Base-by-base conservation (phyloP, 92 coral and sea anemone species). In the Bergia sp. region DNA sequence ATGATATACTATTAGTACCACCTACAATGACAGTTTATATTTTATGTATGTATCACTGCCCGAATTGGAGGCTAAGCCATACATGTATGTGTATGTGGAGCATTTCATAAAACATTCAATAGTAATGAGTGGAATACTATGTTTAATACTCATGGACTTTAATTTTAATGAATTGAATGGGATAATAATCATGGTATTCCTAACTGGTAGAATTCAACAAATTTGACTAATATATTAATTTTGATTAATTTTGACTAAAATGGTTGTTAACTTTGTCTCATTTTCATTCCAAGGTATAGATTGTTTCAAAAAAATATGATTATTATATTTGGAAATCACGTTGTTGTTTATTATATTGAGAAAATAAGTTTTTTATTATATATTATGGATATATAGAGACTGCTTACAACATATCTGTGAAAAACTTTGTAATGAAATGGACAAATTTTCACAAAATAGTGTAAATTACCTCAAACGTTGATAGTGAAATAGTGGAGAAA, bases 1-100 rank as follows among this genome's bases (percentile, higher is more conserved):
- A 15, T 90, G 89, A 47, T 67, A 86, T 37, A 90, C 92, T 11
- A 85, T 78, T 73, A 45, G 61, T 20, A 92, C 53, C 5, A 91
- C 92, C 43, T 80, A 66, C 73, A 66, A 2, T 66, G 73, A 66
- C 73, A 66, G 73, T 66, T 66, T 66, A 1, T 66, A 66, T 66
- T 66, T 36, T 66, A 66, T 66, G 73, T 66, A 66, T 66, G 73
- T 66, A 66, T 66, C 73, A 21, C 73, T 66, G 73, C 73, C 23
- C 73, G n/a, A 66, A 66, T 16, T 66, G 73, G 73, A 66, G 73
- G 73, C 73, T 66, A 66, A 66, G 73, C 73, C 73, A 66, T 1
- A 66, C 73, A 66, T 66, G 73, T 66, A 1, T 7, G 73, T 66
- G 73, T 66, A 66, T 66, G 73, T 66, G 73, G 73, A 66, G 73